phyloP scores from a whole-genome alignment of 1,140 invertebrate species.

The Andrena cerasifolii region DNA sequence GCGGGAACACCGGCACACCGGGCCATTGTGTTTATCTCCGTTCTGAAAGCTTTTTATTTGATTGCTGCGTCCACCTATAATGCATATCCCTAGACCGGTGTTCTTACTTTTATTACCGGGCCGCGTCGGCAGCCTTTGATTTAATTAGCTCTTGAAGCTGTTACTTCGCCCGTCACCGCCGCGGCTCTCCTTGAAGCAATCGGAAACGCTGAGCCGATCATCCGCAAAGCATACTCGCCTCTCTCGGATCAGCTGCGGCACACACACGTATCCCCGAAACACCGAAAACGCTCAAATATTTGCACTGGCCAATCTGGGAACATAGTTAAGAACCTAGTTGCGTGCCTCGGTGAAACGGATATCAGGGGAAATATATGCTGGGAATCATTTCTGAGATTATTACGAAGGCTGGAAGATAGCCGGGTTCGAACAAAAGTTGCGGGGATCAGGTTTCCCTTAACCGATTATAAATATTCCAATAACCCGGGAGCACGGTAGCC shows the following conservation, averaged over 20 bases:
- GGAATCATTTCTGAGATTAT: too few species aligned
- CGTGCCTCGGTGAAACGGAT: too few species aligned
- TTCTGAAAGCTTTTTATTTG: constrained; percentile 78
- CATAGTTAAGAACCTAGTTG: too few species aligned
- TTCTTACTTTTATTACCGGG: constrained; percentile 80
- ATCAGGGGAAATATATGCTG: too few species aligned
- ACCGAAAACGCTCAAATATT: background rate
- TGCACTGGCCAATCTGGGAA: too few species aligned
- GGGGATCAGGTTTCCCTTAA: too few species aligned
- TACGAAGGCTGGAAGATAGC: background rate
- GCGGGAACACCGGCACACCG: constrained; percentile 13
- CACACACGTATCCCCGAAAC: background rate
- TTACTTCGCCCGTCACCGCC: constrained; percentile 59
- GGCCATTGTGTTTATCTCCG: constrained; percentile 49
- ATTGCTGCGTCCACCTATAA: constrained; percentile 77
- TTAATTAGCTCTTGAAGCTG: constrained; percentile 78
- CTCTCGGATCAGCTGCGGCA: too few species aligned
- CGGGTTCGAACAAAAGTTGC: too few species aligned
- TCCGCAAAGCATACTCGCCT: too few species aligned
- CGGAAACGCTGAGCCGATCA: background rate
- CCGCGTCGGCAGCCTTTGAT: constrained; percentile 79
- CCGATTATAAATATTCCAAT: constrained; percentile 23
- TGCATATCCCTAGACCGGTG: constrained; percentile 73
- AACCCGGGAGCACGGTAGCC: constrained; percentile 3
- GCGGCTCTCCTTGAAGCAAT: background rate